phyloP scores from a whole-genome alignment of 2,888 invertebrate species.

The Platycheirus albimanus region DNA sequence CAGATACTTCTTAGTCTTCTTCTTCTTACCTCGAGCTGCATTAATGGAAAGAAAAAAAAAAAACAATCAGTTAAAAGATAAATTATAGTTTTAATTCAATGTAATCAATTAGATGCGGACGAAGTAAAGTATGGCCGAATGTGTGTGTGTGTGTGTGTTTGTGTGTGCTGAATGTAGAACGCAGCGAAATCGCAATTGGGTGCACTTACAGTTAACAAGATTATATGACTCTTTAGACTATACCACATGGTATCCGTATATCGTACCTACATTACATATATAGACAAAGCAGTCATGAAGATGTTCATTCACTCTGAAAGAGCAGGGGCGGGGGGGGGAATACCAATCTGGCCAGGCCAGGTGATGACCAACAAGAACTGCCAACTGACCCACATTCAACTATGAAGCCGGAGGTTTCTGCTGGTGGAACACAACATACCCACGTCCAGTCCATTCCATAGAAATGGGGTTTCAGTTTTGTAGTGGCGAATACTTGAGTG shows the following conservation, averaged over 20 bases:
- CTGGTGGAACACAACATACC: neutral
- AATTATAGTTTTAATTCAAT: slow-evolving; percentile 26
- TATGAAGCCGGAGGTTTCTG: slow-evolving; percentile 17
- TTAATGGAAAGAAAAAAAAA: slow-evolving; percentile 66
- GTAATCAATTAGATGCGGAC: slow-evolving; percentile 52
- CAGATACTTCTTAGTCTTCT: slow-evolving; percentile 91
- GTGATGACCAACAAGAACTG: slow-evolving; percentile 22
- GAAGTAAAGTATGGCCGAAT: slow-evolving; percentile 7
- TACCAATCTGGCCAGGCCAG: slow-evolving; percentile 5
- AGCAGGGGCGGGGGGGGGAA: too few relatives aligned
- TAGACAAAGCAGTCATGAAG: too few relatives aligned
- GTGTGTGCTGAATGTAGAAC: slow-evolving; percentile 54
- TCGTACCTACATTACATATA: too few relatives aligned
- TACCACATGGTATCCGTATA: slow-evolving; percentile 11
- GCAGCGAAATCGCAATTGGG: slow-evolving; percentile 33
- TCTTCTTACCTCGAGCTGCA: slow-evolving; percentile 90
- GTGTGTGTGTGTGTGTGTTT: too few relatives aligned
- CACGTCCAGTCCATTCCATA: neutral
- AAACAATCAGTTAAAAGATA: slow-evolving; percentile 30
- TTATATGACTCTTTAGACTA: slow-evolving; percentile 13
- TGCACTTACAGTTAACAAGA: slow-evolving; percentile 52
- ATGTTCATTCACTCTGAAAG: slow-evolving; percentile 1
- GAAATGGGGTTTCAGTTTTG: slow-evolving; percentile 16
- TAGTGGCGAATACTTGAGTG: neutral
- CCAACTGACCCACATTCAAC: slow-evolving; percentile 22